Conservation (phyloP, 2,797 vertebrate species). For the Lophotriccus pileatus region DNA sequence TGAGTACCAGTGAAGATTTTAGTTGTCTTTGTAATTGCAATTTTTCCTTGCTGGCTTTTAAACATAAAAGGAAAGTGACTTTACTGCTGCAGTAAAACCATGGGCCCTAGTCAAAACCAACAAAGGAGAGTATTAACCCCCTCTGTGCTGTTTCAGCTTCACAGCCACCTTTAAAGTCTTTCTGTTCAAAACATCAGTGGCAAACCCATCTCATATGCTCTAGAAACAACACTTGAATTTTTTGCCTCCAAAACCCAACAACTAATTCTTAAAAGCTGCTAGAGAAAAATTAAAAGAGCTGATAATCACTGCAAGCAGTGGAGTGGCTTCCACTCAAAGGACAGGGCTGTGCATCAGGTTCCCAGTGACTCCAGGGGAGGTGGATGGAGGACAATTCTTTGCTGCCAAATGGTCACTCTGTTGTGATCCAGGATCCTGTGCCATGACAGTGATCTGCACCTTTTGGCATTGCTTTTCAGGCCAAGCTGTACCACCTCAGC, state of each 20-base stretch:
- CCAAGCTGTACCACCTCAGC: neutral
- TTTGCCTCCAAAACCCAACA: accelerated
- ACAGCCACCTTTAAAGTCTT: neutral
- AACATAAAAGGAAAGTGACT: slow-evolving; percentile 57
- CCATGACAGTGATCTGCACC: accelerated
- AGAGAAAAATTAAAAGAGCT: neutral
- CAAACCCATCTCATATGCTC: neutral
- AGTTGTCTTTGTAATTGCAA: slow-evolving; percentile 64
- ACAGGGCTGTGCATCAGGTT: neutral
- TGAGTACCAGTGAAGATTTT: slow-evolving; percentile 56
- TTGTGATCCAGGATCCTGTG: neutral
- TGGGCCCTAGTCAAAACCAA: slow-evolving; percentile 26
- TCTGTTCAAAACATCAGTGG: neutral
- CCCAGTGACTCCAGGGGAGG: neutral
- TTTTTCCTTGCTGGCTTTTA: slow-evolving; percentile 61
- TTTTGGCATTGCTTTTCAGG: neutral
- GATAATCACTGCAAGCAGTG: neutral
- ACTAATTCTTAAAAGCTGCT: neutral
- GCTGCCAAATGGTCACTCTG: accelerated
- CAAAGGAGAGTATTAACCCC: slow-evolving; percentile 37
- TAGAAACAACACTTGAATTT: neutral
- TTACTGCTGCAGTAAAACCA: slow-evolving; percentile 56
- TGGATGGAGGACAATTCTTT: neutral
- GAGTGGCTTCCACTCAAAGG: neutral
- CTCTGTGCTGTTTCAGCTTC: neutral